Conservation (phyloP, 2,888 invertebrate species). For the Cantharis rufa region DNA sequence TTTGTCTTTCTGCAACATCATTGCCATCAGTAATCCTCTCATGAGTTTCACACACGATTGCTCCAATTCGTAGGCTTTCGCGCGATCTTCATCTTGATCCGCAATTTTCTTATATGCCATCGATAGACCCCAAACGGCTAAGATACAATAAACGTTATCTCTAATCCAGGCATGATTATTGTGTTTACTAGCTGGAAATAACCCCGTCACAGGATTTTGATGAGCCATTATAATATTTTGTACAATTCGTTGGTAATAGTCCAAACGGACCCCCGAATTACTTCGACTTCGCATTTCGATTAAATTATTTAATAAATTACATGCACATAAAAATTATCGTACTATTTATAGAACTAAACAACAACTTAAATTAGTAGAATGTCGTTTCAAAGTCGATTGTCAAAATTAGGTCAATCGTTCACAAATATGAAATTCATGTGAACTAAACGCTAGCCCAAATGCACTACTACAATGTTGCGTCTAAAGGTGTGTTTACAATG, state of each 20-base stretch:
- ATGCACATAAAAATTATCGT: background rate
- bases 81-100: constrained; percentile 97
- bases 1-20: constrained; percentile 99
- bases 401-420: constrained; percentile 11
- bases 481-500: background rate
- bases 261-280: constrained; percentile 90
- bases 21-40: constrained; percentile 92
- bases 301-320: background rate
- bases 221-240: constrained; percentile 92
- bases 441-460: background rate
- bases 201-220: constrained; percentile 95
- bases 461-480: background rate
- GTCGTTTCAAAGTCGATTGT: constrained; percentile 30
- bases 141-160: constrained; percentile 95
- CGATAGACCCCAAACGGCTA: constrained; percentile 97
- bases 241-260: constrained; percentile 94
- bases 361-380: constrained; percentile 16
- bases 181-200: constrained; percentile 87
- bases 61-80: constrained; percentile 96
- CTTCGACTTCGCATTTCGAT: constrained; percentile 79
- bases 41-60: constrained; percentile 89
- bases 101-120: constrained; percentile 99
- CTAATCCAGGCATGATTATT: constrained; percentile 98
- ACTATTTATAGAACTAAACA: constrained; percentile 15
- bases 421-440: background rate